These are phyloP conservation scores for Kryphioiulus occultus DNA, from an alignment of 2,888 invertebrate species.

Conservation along the genomic window DNA sequence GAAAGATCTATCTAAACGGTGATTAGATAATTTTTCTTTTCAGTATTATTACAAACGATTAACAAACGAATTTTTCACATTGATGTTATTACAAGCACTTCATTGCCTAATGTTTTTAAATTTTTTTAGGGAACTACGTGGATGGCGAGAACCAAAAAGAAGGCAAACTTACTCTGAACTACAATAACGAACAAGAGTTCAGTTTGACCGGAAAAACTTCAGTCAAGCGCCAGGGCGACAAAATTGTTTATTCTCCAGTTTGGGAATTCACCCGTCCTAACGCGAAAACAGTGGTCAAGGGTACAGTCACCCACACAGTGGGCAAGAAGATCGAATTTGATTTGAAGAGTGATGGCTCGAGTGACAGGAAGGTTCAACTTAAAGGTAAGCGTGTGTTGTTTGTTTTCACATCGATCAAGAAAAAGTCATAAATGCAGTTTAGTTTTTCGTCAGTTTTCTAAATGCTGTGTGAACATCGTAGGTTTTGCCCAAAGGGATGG, in stretches of 20 bases:
- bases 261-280: constrained; percentile 48
- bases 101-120: background rate
- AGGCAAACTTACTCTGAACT: constrained; percentile 44
- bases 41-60: background rate
- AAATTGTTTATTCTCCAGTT: background rate
- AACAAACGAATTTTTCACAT: background rate
- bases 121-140: constrained; percentile 27
- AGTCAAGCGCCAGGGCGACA: constrained; percentile 24
- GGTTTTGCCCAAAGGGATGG: constrained; percentile 10
- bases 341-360: constrained; percentile 28
- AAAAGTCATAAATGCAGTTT: no score
- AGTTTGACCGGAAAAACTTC: constrained; percentile 20
- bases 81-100: no score
- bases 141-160: constrained; percentile 37
- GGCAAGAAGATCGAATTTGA: constrained; percentile 50
- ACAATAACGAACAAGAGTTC: constrained; percentile 42
- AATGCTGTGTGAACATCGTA: background rate
- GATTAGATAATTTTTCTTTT: constrained; percentile 31
- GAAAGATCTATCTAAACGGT: constrained; percentile 60
- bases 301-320: constrained; percentile 42
- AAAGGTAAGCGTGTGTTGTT: constrained; percentile 43
- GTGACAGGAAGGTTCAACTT: constrained; percentile 40
- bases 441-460: background rate
- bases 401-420: no score
- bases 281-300: background rate